Percentiles rank a stretch among this genome's conserved stretches.
phyloP scores from a whole-genome alignment of 1,140 invertebrate species.

The Trinorchestia longiramus region DNA sequence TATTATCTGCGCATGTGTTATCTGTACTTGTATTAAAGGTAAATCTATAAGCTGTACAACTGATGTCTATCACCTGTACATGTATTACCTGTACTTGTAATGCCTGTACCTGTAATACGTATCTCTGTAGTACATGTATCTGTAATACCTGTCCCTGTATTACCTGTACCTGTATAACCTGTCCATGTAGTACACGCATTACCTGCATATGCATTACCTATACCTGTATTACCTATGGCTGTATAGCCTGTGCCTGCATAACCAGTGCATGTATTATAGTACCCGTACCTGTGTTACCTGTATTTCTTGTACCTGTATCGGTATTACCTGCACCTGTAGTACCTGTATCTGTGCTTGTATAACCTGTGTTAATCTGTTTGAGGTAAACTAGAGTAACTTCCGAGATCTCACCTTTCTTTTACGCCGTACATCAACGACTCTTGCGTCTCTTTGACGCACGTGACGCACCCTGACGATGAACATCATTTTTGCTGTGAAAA shows the following conservation, averaged over 20 bases:
- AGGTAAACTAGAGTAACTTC: too few species aligned
- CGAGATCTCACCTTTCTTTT: too few species aligned
- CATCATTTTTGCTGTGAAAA: too few species aligned
- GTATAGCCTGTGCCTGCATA: neutral
- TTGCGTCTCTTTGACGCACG: too few species aligned
- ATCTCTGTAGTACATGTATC: neutral
- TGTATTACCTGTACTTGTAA: neutral
- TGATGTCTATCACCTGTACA: neutral
- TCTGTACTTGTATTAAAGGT: neutral
- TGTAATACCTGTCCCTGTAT: neutral
- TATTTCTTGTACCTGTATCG: too few species aligned
- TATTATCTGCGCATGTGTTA: neutral
- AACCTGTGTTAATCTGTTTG: too few species aligned
- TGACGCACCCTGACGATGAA: too few species aligned
- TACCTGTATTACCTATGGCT: too few species aligned
- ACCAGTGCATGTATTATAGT: neutral
- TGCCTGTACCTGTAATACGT: neutral
- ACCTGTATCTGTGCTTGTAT: too few species aligned
- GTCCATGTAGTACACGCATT: neutral
- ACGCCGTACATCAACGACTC: too few species aligned
- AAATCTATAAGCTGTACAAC: neutral
- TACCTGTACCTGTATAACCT: neutral
- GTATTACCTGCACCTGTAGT: too few species aligned
- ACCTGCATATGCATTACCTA: neutral
- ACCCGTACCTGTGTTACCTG: too few species aligned